These are phyloP conservation scores for Drosophila takahashii DNA, from an alignment of 1,140 invertebrate species.

Conservation along the genomic window DNA sequence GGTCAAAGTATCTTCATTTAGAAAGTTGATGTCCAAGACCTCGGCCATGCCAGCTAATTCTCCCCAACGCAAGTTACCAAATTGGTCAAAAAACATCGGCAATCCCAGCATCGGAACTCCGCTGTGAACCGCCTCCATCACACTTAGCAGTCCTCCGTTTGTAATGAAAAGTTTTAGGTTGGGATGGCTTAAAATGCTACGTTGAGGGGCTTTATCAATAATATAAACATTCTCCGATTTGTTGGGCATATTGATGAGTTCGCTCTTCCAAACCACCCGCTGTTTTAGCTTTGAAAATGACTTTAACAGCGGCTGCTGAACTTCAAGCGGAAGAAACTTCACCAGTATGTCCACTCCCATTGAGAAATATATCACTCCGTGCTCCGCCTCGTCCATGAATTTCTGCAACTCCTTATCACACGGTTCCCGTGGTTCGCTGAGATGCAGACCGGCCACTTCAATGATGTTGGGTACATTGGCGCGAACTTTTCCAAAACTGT, in stretches of 20 bases:
- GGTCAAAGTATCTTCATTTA: conserved; percentile 18
- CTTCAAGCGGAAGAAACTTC: conserved; percentile 85
- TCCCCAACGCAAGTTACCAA: conserved; percentile 36
- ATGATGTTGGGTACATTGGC: conserved; percentile 67
- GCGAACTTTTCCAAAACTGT: conserved; percentile 55
- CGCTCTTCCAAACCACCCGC: conserved; percentile 86
- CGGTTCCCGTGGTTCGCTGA: conserved; percentile 72
- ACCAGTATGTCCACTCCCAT: conserved; percentile 87
- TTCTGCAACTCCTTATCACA: conserved; percentile 81
- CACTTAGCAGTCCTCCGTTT: conserved; percentile 45
- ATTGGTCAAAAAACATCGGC: conserved; percentile 54
- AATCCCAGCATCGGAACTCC: conserved; percentile 57
- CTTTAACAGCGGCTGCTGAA: conserved; percentile 61
- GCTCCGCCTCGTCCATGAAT: conserved; percentile 86
- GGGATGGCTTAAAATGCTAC: conserved; percentile 83
- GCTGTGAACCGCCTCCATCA: conserved; percentile 33
- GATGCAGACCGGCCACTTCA: conserved; percentile 86
- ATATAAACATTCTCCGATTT: conserved; percentile 87
- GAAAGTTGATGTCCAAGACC: conserved; percentile 12
- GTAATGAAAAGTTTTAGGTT: conserved; percentile 58
- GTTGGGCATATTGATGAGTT: conserved; percentile 63
- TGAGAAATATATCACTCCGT: conserved; percentile 87
- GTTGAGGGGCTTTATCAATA: conserved; percentile 85
- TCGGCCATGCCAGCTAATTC: conserved; percentile 86
- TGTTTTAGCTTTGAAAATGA: conserved; percentile 62